Conservation (phyloP, 2,113 vertebrate genomes). For the Rhombomys opimus region DNA sequence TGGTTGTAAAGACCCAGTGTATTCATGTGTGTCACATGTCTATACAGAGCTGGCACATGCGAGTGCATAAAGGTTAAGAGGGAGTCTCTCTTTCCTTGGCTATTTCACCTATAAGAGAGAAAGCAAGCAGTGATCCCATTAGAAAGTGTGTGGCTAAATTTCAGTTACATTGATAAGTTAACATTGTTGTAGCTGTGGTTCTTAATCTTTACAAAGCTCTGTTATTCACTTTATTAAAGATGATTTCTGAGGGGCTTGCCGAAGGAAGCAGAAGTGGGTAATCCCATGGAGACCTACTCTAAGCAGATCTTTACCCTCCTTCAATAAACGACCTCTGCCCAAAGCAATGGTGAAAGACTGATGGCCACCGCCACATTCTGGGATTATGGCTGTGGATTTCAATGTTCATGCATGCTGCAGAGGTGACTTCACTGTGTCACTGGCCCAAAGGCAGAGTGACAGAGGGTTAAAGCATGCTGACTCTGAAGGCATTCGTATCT, state of each 20-base stretch:
- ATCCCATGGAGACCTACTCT: not conserved
- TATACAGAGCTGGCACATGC: not conserved
- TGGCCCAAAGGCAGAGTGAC: not conserved
- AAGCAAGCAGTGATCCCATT: not conserved
- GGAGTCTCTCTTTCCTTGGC: not conserved
- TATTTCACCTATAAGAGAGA: slow-evolving; percentile 3
- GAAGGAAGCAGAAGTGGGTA: not conserved
- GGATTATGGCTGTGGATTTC: not conserved
- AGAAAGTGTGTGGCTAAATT: not conserved
- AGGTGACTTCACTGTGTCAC: not conserved
- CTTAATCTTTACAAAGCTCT: slow-evolving; percentile 13
- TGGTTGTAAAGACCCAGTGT: not conserved
- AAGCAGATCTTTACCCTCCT: not conserved
- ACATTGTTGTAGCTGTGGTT: not conserved
- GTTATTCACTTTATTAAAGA: not conserved
- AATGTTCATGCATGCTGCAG: not conserved
- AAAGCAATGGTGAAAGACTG: not conserved
- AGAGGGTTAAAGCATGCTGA: not conserved
- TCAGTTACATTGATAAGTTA: not conserved
- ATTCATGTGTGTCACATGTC: not conserved
- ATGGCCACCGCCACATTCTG: not conserved
- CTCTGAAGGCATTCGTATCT: not conserved
- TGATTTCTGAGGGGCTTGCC: not conserved
- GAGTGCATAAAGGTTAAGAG: not conserved
- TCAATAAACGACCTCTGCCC: not conserved